A percentile compares a stretch with the other conserved stretches of the same genome.
phyloP scores from a whole-genome alignment of 2,113 vertebrate genomes.

The Carassius auratus region DNA sequence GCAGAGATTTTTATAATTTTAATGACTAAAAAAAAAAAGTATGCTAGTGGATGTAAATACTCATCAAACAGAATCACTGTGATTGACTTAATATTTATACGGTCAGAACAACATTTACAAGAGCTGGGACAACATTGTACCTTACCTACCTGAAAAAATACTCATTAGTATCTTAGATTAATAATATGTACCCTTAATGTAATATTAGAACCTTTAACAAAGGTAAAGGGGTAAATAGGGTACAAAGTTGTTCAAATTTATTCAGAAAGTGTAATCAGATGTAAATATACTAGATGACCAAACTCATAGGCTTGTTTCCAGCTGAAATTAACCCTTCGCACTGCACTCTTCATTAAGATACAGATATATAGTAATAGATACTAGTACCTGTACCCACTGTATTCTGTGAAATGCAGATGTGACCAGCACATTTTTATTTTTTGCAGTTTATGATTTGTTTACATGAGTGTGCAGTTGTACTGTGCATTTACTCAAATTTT shows the following conservation, averaged over 20 bases:
- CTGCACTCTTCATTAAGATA: not conserved
- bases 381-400: not conserved
- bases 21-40: not conserved
- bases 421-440: not conserved
- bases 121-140: not conserved
- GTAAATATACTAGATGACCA: not conserved
- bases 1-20: not conserved
- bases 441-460: conserved; percentile 23
- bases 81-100: not conserved
- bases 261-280: not conserved
- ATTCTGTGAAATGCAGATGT: not conserved
- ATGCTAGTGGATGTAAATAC: not conserved
- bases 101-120: no score
- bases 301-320: not conserved
- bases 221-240: not conserved
- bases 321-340: not conserved
- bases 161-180: not conserved
- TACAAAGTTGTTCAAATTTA: not conserved
- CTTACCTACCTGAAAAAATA: no score
- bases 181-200: not conserved
- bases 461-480: conserved; percentile 10
- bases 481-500: conserved; percentile 24
- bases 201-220: not conserved
- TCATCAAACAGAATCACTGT: not conserved
- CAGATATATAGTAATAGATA: not conserved